Evolutionary conservation across 2,797 vertebrate genomes (phyloP).

Genomic region (Phoxinus dragarum): DNA sequence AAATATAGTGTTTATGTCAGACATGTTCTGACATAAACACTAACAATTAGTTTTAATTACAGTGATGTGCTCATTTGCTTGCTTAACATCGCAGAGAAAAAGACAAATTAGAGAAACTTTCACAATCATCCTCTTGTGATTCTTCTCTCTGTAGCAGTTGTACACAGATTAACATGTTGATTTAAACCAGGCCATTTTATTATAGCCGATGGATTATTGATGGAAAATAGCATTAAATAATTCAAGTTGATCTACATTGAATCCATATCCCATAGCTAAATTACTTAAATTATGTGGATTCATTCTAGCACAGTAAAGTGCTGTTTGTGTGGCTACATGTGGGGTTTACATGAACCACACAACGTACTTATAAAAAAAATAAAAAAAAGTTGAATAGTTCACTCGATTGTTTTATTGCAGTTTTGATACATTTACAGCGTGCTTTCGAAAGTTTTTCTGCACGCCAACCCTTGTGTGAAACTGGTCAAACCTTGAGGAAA

Average conservation of each 20-base stretch:
- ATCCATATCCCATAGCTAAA: background rate
- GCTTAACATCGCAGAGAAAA: slow-evolving; percentile 56
- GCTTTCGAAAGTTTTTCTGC: no score
- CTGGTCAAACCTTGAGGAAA: no score
- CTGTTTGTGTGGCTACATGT: background rate
- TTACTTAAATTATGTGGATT: background rate
- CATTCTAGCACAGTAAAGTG: background rate
- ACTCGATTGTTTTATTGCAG: background rate
- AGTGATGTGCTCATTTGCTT: slow-evolving; percentile 60
- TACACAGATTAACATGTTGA: background rate
- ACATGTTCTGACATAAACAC: slow-evolving; percentile 50
- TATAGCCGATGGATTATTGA: background rate
- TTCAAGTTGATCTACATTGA: background rate
- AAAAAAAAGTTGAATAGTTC: background rate
- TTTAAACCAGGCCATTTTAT: background rate
- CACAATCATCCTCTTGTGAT: background rate
- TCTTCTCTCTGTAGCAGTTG: background rate
- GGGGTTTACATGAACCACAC: background rate
- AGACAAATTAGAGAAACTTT: slow-evolving; percentile 7
- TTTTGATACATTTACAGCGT: no score
- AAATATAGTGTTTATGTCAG: no score
- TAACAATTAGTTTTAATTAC: slow-evolving; percentile 57
- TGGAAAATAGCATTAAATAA: background rate
- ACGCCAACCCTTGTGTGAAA: no score
- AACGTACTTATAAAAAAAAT: background rate